Percentiles rank a stretch among this genome's conserved stretches.
Conservation (phyloP, 2,113 vertebrate genomes). For the Tyrannus savana region DNA sequence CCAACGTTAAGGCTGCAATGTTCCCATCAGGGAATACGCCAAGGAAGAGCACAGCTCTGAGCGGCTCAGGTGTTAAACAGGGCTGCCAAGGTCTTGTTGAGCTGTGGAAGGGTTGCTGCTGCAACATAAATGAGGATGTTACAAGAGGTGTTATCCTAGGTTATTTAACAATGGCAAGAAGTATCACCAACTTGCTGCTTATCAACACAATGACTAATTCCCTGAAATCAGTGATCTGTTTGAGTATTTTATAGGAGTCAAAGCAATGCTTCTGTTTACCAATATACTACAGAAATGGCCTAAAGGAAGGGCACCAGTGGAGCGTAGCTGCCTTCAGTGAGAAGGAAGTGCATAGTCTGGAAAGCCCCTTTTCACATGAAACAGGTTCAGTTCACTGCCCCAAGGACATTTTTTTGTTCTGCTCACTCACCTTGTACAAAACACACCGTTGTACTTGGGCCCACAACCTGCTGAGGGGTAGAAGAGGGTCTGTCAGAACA, state of each 20-base stretch:
- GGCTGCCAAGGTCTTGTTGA: background rate
- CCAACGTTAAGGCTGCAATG: background rate
- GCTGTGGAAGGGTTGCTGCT: background rate
- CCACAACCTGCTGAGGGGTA: background rate
- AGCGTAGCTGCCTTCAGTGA: background rate
- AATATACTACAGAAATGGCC: background rate
- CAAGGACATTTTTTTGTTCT: background rate
- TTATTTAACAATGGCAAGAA: background rate
- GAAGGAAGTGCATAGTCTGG: background rate
- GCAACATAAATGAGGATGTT: background rate
- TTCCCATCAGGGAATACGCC: background rate
- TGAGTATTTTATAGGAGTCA: background rate
- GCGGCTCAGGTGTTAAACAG: background rate
- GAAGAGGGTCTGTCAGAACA: background rate
- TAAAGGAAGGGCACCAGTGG: background rate
- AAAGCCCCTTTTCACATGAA: background rate
- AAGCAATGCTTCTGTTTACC: background rate
- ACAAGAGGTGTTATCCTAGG: background rate
- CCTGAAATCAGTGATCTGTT: background rate
- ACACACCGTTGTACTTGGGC: rapidly evolving
- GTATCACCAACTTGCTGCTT: background rate
- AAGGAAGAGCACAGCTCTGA: background rate
- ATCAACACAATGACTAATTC: background rate
- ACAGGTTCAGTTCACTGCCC: background rate
- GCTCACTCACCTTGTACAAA: background rate